Percentiles rank a stretch among this genome's conserved stretches.
Conservation (phyloP, 2,113 vertebrate genomes). For the Pipra filicauda region DNA sequence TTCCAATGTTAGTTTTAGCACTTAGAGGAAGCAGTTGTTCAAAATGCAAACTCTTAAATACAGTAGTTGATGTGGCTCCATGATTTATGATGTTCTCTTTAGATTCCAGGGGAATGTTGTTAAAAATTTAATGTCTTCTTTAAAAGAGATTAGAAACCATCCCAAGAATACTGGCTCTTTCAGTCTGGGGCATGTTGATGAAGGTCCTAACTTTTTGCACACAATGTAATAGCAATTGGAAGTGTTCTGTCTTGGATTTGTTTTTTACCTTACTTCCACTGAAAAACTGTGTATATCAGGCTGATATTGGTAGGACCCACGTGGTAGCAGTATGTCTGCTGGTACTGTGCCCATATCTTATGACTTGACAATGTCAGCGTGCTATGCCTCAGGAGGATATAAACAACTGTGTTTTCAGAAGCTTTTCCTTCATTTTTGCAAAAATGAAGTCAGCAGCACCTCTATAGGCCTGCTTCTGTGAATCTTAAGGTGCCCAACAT, state of each 20-base stretch:
- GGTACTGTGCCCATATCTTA: background rate
- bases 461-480: background rate
- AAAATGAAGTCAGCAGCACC: background rate
- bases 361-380: fast-evolving
- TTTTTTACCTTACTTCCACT: background rate
- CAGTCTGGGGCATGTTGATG: background rate
- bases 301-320: background rate
- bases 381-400: background rate
- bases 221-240: background rate
- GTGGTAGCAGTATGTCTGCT: background rate
- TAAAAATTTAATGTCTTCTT: background rate
- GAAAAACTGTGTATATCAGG: background rate
- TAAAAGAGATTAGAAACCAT: background rate
- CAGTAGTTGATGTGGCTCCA: background rate
- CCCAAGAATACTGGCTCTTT: background rate
- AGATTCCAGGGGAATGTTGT: background rate
- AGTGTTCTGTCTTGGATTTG: background rate
- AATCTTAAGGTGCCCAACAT: background rate
- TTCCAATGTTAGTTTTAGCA: background rate
- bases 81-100: background rate
- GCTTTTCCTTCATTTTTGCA: background rate
- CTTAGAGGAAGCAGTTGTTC: background rate
- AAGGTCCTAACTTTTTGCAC: background rate
- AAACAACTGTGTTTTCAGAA: background rate
- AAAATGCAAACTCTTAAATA: background rate